These are phyloP conservation scores for Lepus timidus DNA, from an alignment of 2,113 vertebrate genomes.

Conservation along the genomic window DNA sequence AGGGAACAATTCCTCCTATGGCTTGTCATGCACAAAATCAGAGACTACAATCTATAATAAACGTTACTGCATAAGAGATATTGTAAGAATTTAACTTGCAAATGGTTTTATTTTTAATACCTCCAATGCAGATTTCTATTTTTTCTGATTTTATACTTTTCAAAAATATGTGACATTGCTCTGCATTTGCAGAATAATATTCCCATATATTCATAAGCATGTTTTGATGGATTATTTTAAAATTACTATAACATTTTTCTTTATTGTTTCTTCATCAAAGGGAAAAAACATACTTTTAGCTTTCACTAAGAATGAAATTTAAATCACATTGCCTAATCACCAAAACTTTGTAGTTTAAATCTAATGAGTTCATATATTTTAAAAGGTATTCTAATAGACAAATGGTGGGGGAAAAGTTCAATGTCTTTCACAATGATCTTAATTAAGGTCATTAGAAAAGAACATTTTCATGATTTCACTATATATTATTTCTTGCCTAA, in stretches of 20 bases:
- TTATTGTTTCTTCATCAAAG: slow-evolving; percentile 49
- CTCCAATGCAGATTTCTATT: slow-evolving; percentile 13
- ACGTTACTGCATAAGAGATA: slow-evolving; percentile 31
- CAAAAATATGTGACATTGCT: slow-evolving; percentile 25
- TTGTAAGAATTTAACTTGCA: slow-evolving; percentile 49
- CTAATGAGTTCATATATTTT: slow-evolving; percentile 68
- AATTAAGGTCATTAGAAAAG: slow-evolving; percentile 65
- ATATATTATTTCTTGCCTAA: slow-evolving; percentile 35
- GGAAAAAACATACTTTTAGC: slow-evolving; percentile 60
- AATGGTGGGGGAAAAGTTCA: not conserved
- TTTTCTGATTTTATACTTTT: slow-evolving; percentile 23
- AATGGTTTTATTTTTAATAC: slow-evolving; percentile 48
- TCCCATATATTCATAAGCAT: slow-evolving; percentile 59
- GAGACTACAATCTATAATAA: not conserved
- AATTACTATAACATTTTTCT: slow-evolving; percentile 60
- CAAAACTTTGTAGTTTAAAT: slow-evolving; percentile 62
- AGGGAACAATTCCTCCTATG: not conserved
- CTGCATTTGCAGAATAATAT: slow-evolving; percentile 58
- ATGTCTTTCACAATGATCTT: slow-evolving; percentile 62
- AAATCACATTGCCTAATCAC: slow-evolving; percentile 67
- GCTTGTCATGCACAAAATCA: not conserved
- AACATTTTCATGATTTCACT: slow-evolving; percentile 12
- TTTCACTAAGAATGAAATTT: slow-evolving; percentile 66
- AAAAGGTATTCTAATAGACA: slow-evolving; percentile 71
- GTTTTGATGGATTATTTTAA: slow-evolving; percentile 76